Evolutionary conservation across 1,140 invertebrate genomes (phyloP).

Genomic region (Platyscapa corneri): DNA sequence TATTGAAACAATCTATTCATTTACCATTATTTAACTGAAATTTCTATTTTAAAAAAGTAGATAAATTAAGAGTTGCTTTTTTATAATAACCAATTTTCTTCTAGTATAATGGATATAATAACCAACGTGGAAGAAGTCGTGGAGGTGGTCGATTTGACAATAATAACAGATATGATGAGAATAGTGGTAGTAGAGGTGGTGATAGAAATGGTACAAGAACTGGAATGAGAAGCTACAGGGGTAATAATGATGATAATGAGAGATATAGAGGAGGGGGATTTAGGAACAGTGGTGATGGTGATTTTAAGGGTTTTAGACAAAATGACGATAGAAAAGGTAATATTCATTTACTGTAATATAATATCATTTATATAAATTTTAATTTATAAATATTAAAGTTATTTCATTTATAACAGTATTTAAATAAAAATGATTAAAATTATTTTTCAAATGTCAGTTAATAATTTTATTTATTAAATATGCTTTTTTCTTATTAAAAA

Average conservation of each 20-base stretch:
- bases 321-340: not conserved
- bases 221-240: constrained; percentile 39
- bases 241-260: constrained; percentile 44
- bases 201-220: constrained; percentile 39
- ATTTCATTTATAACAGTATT: no score
- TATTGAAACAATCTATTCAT: no score
- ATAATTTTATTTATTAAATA: no score
- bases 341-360: no score
- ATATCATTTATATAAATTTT: no score
- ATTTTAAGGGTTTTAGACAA: not conserved
- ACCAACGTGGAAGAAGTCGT: not conserved
- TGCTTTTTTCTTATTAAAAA: no score
- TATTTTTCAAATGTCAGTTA: no score
- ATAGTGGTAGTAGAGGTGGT: not conserved
- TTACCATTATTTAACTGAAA: no score
- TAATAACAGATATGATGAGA: not conserved
- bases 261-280: not conserved
- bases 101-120: not conserved
- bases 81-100: not conserved
- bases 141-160: not conserved
- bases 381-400: no score
- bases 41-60: no score
- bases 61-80: not conserved
- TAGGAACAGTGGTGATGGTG: no score
- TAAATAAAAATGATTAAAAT: no score